A percentile compares a stretch with the other conserved stretches of the same genome.
Evolutionary conservation across 2,888 invertebrate species (phyloP).

Genomic region (Watsonalla cultraria): DNA sequence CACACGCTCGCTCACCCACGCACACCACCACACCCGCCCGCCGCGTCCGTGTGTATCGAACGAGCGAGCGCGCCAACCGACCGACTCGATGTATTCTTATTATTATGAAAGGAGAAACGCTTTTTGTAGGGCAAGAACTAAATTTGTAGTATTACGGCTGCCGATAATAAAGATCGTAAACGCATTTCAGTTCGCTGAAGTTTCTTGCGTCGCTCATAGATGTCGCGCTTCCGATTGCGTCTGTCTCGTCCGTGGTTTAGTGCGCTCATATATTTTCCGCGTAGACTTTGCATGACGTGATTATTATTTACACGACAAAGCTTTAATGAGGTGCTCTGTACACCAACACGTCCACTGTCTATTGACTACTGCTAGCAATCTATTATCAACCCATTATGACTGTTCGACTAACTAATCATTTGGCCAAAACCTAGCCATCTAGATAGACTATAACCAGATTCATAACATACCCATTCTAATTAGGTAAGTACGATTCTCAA

Average conservation of each 20-base stretch:
- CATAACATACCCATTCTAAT: too few species aligned
- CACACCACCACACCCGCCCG: constrained; percentile 38
- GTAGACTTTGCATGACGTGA: constrained; percentile 29
- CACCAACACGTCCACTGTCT: neutral
- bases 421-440: too few species aligned
- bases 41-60: constrained; percentile 65
- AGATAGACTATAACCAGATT: too few species aligned
- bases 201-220: constrained; percentile 67
- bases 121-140: constrained; percentile 79
- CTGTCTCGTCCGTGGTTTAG: constrained; percentile 12
- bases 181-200: constrained; percentile 73
- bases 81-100: constrained; percentile 81
- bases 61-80: constrained; percentile 70
- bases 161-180: constrained; percentile 76
- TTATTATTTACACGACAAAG: constrained; percentile 26
- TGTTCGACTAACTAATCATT: too few species aligned
- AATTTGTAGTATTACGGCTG: constrained; percentile 74
- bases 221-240: constrained; percentile 59
- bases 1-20: constrained; percentile 24
- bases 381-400: neutral
- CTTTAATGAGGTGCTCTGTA: constrained; percentile 13
- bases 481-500: too few species aligned
- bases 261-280: constrained; percentile 34
- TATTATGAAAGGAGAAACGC: constrained; percentile 79
- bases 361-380: neutral